A percentile compares a stretch with the other conserved stretches of the same genome.
phyloP scores from a whole-genome alignment of 2,888 invertebrate species.

The Eupithecia tripunctaria region DNA sequence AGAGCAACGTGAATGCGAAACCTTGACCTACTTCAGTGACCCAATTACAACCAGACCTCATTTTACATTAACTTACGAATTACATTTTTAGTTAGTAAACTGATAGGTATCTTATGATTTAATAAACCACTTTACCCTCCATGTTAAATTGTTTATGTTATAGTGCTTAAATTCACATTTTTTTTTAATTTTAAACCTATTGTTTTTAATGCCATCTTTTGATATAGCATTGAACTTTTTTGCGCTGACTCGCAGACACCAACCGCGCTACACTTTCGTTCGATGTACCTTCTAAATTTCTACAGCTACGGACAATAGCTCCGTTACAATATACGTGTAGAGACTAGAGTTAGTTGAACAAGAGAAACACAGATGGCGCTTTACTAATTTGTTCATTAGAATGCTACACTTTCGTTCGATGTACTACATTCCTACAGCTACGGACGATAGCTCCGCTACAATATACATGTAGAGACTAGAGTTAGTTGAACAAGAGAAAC shows the following conservation, averaged over 20 bases:
- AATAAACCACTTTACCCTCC: not conserved
- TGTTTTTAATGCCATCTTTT: not conserved
- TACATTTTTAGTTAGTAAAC: not conserved
- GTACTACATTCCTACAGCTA: no score
- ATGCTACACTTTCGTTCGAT: not conserved
- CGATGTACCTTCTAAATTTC: not conserved
- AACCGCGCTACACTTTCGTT: not conserved
- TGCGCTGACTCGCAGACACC: not conserved
- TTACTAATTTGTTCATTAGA: not conserved
- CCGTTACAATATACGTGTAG: not conserved
- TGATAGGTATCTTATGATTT: no score
- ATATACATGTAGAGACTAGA: no score
- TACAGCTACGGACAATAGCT: not conserved
- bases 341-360: not conserved
- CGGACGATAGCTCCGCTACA: no score
- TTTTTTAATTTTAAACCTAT: not conserved
- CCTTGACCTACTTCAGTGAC: slow-evolving; percentile 49
- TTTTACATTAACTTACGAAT: slow-evolving; percentile 35
- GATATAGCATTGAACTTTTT: not conserved
- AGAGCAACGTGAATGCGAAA: slow-evolving; percentile 38
- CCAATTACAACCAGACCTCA: slow-evolving; percentile 46
- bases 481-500: not conserved
- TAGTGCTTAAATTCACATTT: no score
- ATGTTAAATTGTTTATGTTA: no score
- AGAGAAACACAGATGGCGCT: not conserved